Evolutionary conservation across 2,113 vertebrate species (phyloP).

Genomic region (Tragulus kanchil): DNA sequence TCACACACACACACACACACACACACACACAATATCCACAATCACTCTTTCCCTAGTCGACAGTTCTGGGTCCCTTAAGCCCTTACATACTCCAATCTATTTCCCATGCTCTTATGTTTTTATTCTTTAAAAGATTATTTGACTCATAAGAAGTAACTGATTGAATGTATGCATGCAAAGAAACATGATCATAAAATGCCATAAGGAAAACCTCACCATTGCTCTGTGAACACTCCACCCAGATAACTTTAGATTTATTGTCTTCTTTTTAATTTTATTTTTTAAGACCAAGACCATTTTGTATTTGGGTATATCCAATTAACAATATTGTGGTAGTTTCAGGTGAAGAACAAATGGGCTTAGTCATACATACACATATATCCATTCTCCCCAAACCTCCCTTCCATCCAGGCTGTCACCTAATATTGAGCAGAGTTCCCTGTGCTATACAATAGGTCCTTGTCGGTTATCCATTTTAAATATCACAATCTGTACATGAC

Average conservation of each 20-base stretch:
- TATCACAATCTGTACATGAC: neutral
- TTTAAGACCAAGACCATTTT: neutral
- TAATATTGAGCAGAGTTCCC: neutral
- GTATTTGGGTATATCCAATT: neutral
- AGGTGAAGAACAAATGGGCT: neutral
- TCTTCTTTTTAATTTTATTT: neutral
- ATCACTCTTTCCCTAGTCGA: too few relatives aligned
- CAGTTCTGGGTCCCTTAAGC: too few relatives aligned
- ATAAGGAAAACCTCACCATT: too few relatives aligned
- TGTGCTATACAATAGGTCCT: neutral
- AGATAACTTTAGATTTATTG: neutral
- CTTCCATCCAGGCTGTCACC: neutral
- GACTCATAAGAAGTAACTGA: too few relatives aligned
- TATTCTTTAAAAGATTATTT: too few relatives aligned
- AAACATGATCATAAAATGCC: neutral
- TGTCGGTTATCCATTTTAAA: neutral
- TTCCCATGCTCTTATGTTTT: too few relatives aligned
- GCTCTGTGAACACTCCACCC: fast-evolving
- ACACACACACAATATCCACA: too few relatives aligned
- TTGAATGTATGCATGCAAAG: neutral
- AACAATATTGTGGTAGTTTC: neutral
- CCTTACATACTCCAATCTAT: too few relatives aligned
- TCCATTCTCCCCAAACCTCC: neutral
- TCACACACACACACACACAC: too few relatives aligned
- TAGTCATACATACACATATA: neutral